Evolutionary conservation across 2,797 vertebrate species (phyloP), one percentile per base, ranked within the genome.

Genomic region (Anabacerthia variegaticeps): DNA sequence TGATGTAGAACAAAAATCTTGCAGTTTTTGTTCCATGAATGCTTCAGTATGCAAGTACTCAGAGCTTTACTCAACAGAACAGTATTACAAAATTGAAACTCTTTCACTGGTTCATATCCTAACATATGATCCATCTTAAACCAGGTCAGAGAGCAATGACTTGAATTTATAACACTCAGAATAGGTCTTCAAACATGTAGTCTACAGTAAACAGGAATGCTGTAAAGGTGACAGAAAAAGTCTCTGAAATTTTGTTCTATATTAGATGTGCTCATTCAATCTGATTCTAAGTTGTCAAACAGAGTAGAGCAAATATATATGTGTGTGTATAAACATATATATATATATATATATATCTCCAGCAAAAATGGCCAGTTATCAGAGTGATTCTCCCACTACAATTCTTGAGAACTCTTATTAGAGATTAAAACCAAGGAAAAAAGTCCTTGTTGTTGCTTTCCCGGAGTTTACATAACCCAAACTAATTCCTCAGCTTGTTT

Each of bases 401-500:
- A 2, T 48, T 77, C 14, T 62, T 58, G 7, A 78, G 17, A 85
- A 41, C 2, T 39, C 11, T 80, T 54, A 21, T 18, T 24, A 72
- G 10, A 80, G 9, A 80, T 44, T 65, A 72, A 85, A 87, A 58
- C 13, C 12, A 41, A 46, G 7, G 7, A 10, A 87, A 82, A 85
- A 61, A 18, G 0, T 15, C 69, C 4, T 69, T 74, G 3, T 23
- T 79, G 5, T 22, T 72, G 81, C 24, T 75, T 88, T 89, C 30
- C 37, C 51, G 61, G 14, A 59, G 19, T 62, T 92, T 81, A 23
- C 0, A 1, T 67, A 84, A 86, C 32, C 19, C 16, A 44, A 49
- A 78, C 7, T 39, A 84, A 61, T 30, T 91, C 21, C 58, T 83
- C 55, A 56, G 3, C 14, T 88, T 81, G 66, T 88, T 95, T 94